These are phyloP conservation scores for Tenthredo mesomela DNA, from an alignment of 2,888 invertebrate genomes.

Conservation along the genomic window DNA sequence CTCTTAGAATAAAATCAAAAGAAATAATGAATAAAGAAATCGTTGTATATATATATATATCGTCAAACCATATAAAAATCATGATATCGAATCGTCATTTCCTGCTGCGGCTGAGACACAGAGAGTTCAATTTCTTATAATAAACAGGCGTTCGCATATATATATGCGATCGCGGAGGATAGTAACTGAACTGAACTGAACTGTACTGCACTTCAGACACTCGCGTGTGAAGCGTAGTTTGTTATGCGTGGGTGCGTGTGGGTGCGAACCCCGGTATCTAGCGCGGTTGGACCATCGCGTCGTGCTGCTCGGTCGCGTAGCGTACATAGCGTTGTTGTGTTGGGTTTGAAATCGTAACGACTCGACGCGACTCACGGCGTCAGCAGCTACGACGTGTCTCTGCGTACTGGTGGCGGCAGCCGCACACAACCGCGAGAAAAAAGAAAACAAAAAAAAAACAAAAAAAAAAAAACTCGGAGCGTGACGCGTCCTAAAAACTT, in stretches of 20 bases:
- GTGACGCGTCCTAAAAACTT: slow-evolving; percentile 26
- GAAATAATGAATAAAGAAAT: neutral
- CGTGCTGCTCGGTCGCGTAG: neutral
- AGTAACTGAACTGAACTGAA: neutral
- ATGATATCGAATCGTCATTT: neutral
- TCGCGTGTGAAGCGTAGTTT: slow-evolving; percentile 16
- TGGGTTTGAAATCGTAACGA: neutral
- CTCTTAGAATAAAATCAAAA: neutral
- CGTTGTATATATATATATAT: neutral
- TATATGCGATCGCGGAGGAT: neutral
- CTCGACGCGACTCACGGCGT: neutral
- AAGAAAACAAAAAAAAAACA: no score
- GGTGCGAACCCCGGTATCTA: slow-evolving; percentile 5
- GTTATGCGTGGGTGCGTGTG: slow-evolving; percentile 46
- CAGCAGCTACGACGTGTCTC: neutral
- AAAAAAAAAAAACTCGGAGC: neutral
- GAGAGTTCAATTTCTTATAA: neutral
- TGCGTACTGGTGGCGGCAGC: neutral
- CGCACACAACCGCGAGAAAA: neutral
- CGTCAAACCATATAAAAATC: neutral
- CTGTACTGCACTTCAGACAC: neutral
- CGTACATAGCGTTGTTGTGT: slow-evolving; percentile 7
- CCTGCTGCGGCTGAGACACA: neutral
- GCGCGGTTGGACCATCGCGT: neutral
- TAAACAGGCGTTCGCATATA: neutral